Evolutionary conservation across 2,888 invertebrate species (phyloP), one percentile per base, ranked within the genome.

Genomic region (Sesia apiformis): DNA sequence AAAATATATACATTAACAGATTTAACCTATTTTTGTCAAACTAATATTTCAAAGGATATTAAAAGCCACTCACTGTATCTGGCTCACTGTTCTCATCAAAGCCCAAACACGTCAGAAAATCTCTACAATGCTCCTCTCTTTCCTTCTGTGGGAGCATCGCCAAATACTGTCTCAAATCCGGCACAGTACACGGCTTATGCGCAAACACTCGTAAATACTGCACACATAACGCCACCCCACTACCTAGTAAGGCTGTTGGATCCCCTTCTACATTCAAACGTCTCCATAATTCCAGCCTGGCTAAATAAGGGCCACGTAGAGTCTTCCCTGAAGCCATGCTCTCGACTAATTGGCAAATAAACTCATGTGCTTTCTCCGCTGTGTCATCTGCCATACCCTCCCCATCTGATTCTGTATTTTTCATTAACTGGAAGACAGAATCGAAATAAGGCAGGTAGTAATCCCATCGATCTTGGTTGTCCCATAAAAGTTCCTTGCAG

Each of bases 201-300:
- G 97, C 97, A 81, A 98, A 98, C 62, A 92, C 91, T 49, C 86
- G 81, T 64, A 96, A 95, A 84, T 97, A 98, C 65, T 94, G 93
- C 58, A 94, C 88, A 73, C 97, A 92, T 41, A 95, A 78, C 39
- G 94, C 93, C 7, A 92, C 84, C 8, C 92, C 91, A 67, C 93
- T 92, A 0, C 94, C 94, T 38, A 93, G 76, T 5, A 93, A 61
- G 4, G 71, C 65, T 0, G 79, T 80, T 6, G 92, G 91, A 67
- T 93, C 91, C 4, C 91, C 89, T 6, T 84, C 80, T 49, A 89
- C 84, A 5, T 85, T 86, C 70, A 93, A 90, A 60, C 91, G 91
- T 67, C 88, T 92, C 84, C 93, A 93, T 40, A 96, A 78, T 72
- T 97, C 96, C 59, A 98, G 85, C 40, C 94, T 91, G 4, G 97